Base-by-base conservation (phyloP, 2,888 invertebrate genomes). In the Sinohyriopsis cumingii region DNA sequence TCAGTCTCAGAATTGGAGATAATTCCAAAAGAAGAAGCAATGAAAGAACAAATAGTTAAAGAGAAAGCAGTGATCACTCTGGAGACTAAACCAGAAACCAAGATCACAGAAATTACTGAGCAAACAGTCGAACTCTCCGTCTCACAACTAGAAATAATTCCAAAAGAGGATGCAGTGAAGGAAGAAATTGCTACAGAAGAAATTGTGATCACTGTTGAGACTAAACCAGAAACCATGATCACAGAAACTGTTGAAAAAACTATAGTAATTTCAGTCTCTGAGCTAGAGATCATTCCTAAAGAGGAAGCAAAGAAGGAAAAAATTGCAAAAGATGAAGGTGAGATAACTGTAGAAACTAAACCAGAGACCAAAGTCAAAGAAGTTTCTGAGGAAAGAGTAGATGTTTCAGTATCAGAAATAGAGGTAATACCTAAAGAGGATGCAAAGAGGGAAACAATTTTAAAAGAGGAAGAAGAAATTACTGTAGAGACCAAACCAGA, bases 351-450 rank as follows among this genome's bases (percentile, higher is more conserved):
- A 53, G 63, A 56, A 9, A 55, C 65, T 24, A 33, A 55, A 65
- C 22, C 45, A 25, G 53, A 67, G 64, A 63, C 69, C 19, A 67
- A 69, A 62, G 66, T 55, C 15, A 59, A 55, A 55, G 65, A 68
- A 66, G 55, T 19, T 53, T 54, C 65, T 28, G 57, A 72, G 59
- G 63, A 54, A 53, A n/a, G 25, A 45, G 67, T 55, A 54, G 60
- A 72, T 28, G 63, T 59, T n/a, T 18, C 54, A 55, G 33, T 59
- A 25, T 62, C 62, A 60, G 61, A 68, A 61, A 24, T 54, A 25
- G 65, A 64, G 18, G 20, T 64, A 12, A 64, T 7, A 5, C 56
- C 64, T 15, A 60, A 63, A 25, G 54, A 56, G n/a, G 56, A 63
- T 3, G 63, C 70, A 24, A 25, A 61, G 55, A 24, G 60, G n/a